A percentile compares a stretch with the other conserved stretches of the same genome.
These are phyloP conservation scores for Toxonevra muliebris DNA, from an alignment of 2,888 invertebrate species.

Conservation along the genomic window DNA sequence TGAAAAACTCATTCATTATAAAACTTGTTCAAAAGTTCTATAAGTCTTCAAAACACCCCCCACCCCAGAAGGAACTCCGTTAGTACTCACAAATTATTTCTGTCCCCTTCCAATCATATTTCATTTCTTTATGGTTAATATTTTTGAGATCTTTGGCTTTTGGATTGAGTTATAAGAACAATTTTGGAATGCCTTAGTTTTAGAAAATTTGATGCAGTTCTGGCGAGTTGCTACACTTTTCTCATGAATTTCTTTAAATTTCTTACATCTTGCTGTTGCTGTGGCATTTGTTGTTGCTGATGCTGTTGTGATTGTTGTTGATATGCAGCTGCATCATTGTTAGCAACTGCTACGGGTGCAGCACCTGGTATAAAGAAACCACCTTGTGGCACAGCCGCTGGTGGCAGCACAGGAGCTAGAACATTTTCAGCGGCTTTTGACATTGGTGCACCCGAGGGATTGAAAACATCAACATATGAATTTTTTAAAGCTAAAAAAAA, in stretches of 20 bases:
- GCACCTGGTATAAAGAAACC: constrained; percentile 62
- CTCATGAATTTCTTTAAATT: not conserved
- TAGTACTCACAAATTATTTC: too few species aligned
- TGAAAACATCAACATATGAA: constrained; percentile 91
- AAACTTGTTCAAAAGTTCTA: too few species aligned
- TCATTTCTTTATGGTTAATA: too few species aligned
- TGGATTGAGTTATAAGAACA: too few species aligned
- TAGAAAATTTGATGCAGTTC: too few species aligned
- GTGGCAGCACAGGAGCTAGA: constrained; percentile 62
- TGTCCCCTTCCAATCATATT: too few species aligned
- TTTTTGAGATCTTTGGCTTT: too few species aligned
- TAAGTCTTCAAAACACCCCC: too few species aligned
- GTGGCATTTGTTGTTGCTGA: constrained; percentile 36
- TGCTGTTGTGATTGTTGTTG: constrained; percentile 48
- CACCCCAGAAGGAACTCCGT: too few species aligned
- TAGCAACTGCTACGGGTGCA: constrained; percentile 27
- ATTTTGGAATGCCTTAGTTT: too few species aligned
- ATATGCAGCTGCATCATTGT: constrained; percentile 37
- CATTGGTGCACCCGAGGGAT: constrained; percentile 71
- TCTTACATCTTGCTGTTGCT: constrained; percentile 37
- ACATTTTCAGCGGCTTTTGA: constrained; percentile 59
- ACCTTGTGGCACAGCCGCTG: constrained; percentile 59
- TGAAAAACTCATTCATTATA: too few species aligned
- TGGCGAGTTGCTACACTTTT: too few species aligned
- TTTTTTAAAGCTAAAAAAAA: constrained; percentile 76